Percentiles rank a stretch among this genome's conserved stretches.
Evolutionary conservation across 2,888 invertebrate species (phyloP).

Genomic region (Chorisops tibialis): DNA sequence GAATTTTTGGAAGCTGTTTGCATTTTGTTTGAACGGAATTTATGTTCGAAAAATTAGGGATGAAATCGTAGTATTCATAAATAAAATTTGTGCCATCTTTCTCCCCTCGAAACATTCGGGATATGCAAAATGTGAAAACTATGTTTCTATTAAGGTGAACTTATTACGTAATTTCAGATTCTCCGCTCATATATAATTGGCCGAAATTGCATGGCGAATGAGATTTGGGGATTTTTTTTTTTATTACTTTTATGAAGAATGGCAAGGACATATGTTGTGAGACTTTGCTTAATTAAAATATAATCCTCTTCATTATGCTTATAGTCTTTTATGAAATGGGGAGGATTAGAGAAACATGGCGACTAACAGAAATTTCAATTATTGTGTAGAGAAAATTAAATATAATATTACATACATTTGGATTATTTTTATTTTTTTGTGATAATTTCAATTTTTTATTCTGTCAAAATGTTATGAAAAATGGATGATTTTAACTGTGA

Average conservation of each 20-base stretch:
- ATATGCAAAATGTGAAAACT: constrained; percentile 34
- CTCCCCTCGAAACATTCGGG: constrained; percentile 15
- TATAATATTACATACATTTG: too few species aligned
- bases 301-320: background rate
- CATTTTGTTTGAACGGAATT: constrained; percentile 30
- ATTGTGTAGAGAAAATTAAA: too few species aligned
- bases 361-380: too few species aligned
- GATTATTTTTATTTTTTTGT: too few species aligned
- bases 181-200: constrained; percentile 8
- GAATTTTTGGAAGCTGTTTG: constrained; percentile 26
- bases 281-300: constrained; percentile 15
- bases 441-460: too few species aligned
- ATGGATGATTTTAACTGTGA: too few species aligned
- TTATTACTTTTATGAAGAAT: background rate
- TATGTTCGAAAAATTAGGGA: constrained; percentile 32
- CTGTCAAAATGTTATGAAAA: too few species aligned
- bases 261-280: constrained; percentile 10
- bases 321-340: too few species aligned
- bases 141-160: constrained; percentile 32
- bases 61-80: constrained; percentile 30
- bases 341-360: too few species aligned
- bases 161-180: constrained; percentile 27
- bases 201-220: constrained; percentile 23
- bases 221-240: constrained; percentile 18
- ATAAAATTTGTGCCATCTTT: constrained; percentile 33